Percentiles rank a stretch among this genome's conserved stretches.
Evolutionary conservation across 2,113 vertebrate genomes (phyloP).

Genomic region (Pholis gunnellus): DNA sequence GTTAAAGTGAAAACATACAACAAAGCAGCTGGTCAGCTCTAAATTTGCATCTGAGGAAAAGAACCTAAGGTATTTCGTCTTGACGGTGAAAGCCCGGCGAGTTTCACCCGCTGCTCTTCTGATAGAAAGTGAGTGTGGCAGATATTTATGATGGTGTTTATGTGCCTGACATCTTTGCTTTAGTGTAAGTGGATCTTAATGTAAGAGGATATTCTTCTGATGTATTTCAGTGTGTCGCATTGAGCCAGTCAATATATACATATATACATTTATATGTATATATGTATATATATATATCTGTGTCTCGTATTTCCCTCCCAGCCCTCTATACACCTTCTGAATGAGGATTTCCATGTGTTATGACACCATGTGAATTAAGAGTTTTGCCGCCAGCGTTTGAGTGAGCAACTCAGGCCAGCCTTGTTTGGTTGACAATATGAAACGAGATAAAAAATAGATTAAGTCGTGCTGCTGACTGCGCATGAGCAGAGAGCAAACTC

Average conservation of each 20-base stretch:
- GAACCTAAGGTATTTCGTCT: conserved; percentile 70
- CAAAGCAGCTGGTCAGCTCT: conserved; percentile 85
- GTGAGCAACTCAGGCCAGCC: conserved; percentile 70
- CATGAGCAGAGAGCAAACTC: conserved; percentile 76
- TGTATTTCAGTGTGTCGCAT: conserved; percentile 55
- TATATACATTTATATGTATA: not conserved
- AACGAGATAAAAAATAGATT: conserved; percentile 80
- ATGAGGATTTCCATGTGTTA: conserved; percentile 58
- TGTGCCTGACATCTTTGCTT: conserved; percentile 83
- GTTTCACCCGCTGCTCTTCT: conserved; percentile 48
- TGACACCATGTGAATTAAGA: conserved; percentile 59
- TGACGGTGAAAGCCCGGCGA: conserved; percentile 37
- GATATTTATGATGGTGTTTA: conserved; percentile 71
- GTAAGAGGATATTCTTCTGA: conserved; percentile 59
- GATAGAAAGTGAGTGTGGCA: conserved; percentile 66
- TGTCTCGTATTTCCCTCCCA: conserved; percentile 37
- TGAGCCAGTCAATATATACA: conserved; percentile 42
- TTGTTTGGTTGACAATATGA: conserved; percentile 81
- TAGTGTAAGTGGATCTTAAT: conserved; percentile 76
- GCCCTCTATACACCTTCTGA: conserved; percentile 47
- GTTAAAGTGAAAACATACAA: conserved; percentile 83
- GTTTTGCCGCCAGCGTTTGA: conserved; percentile 67
- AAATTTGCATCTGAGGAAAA: conserved; percentile 80
- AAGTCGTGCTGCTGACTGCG: conserved; percentile 75
- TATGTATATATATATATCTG: not conserved